phyloP scores from a whole-genome alignment of 2,888 invertebrate genomes.

The Holacanthella duospinosa region DNA sequence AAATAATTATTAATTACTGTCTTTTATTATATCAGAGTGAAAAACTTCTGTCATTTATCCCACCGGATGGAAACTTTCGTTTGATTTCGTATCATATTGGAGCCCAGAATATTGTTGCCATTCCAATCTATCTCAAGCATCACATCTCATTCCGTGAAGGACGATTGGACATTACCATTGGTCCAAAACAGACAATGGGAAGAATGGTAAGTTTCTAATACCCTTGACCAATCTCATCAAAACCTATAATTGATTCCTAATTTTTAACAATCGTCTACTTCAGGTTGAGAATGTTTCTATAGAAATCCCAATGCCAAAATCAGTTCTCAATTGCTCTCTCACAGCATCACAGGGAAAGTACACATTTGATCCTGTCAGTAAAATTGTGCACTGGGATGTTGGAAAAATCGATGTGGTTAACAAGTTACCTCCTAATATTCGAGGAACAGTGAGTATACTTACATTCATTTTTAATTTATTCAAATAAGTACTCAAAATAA shows the following conservation, averaged over 20 bases:
- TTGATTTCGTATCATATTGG: constrained; percentile 97
- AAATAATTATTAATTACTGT: too few relatives aligned
- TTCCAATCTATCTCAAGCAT: constrained; percentile 91
- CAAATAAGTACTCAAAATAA: too few relatives aligned
- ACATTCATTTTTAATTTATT: too few relatives aligned
- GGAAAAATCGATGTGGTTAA: constrained; percentile 82
- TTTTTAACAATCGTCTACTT: too few relatives aligned
- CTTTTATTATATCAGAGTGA: constrained; percentile 76
- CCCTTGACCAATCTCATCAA: too few relatives aligned
- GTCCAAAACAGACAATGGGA: constrained; percentile 94
- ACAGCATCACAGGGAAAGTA: constrained; percentile 93
- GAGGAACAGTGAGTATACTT: constrained; percentile 70
- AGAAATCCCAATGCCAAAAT: constrained; percentile 94
- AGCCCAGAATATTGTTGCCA: constrained; percentile 91
- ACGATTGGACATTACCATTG: constrained; percentile 85
- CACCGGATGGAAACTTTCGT: constrained; percentile 96
- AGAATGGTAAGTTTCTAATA: too few relatives aligned
- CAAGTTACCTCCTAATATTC: constrained; percentile 82
- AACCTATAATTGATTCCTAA: too few relatives aligned
- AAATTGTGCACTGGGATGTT: constrained; percentile 89
- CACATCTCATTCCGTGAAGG: constrained; percentile 79
- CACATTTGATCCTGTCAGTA: constrained; percentile 94
- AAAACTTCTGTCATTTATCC: constrained; percentile 90
- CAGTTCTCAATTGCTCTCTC: constrained; percentile 85
- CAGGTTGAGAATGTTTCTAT: constrained; percentile 68